Evolutionary conservation across 2,113 vertebrate species (phyloP), one percentile per base, ranked within the genome.

Genomic region (Atractosteus spatula): DNA sequence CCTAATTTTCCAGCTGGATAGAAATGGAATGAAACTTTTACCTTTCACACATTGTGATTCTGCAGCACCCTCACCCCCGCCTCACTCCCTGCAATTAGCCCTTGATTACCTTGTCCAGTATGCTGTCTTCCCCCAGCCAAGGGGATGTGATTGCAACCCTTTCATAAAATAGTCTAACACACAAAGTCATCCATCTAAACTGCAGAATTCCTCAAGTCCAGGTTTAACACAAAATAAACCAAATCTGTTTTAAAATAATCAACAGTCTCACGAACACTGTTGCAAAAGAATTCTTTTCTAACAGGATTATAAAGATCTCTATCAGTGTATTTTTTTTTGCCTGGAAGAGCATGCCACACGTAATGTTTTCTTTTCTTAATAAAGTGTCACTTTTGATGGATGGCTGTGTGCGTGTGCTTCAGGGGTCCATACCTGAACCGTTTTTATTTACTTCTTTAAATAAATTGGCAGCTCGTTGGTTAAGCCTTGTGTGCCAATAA

Each of bases 1-100:
- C 79, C 83, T 86, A 83, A 88, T 89, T 89, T 90, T 83, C 85
- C 71, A 80, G 79, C 42, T 79, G 84, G 80, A 73, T 77, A 78
- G 74, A 77, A 54, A 69, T 70, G 76, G 29, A 29, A 29, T 7
- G 47, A 51, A 51, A 7, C 47, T 10, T 51, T 51, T 51, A 10
- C 47, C 29, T 29, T 29, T 29, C 29, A 10, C 47, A 5, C 47
- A 7, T 51, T 51, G 70, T 66, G 77, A 77, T 65, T 65, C 77
- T 71, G 61, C 63, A 70, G 78, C 69, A n/a, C 42, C 71, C 70
- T 67, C 10, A 7, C 74, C 73, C 59, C 56, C 73, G 76, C 17
- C 71, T 79, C 41, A 47, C 55, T 61, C 13, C 29, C 3, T 57
- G 10, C 43, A 62, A 68, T 68, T 67, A 61, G 8, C 71, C 3